Percentiles rank a stretch among this genome's conserved stretches.
Conservation (phyloP, 1,140 invertebrate species). For the Brachionus plicatilis region DNA sequence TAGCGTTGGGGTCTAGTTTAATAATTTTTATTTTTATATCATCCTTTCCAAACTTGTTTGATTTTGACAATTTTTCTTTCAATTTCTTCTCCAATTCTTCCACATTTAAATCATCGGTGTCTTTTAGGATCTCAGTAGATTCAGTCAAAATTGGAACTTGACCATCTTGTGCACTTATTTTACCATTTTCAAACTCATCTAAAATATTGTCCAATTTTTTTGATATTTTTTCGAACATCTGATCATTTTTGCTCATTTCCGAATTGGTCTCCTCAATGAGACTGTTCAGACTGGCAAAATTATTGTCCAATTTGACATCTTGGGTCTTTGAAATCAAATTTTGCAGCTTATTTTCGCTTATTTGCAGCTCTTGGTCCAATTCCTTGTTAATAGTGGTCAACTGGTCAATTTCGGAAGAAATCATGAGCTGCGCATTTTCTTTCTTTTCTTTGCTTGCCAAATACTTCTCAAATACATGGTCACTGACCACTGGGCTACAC, state of each 20-base stretch:
- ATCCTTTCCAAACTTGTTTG: not conserved
- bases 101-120: not conserved
- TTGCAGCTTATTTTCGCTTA: not conserved
- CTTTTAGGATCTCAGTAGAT: not conserved
- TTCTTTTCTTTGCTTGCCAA: not conserved
- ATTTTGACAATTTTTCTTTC: not conserved
- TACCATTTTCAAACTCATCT: not conserved
- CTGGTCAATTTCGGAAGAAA: not conserved
- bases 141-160: not conserved
- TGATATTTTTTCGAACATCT: not conserved
- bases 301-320: not conserved
- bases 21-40: slow-evolving; percentile 7
- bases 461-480: not conserved
- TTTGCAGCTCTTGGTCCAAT: not conserved
- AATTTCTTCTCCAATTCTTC: not conserved
- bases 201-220: not conserved
- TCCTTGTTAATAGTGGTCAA: not conserved
- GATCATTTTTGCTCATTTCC: not conserved
- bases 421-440: not conserved
- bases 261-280: not conserved
- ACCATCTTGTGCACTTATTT: not conserved
- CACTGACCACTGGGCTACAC: not conserved
- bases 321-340: not conserved
- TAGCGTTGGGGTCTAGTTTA: not conserved
- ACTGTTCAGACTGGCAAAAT: not conserved